Evolutionary conservation across 2,888 invertebrate species (phyloP), one percentile per base, ranked within the genome.

Genomic region (Sesia apiformis): DNA sequence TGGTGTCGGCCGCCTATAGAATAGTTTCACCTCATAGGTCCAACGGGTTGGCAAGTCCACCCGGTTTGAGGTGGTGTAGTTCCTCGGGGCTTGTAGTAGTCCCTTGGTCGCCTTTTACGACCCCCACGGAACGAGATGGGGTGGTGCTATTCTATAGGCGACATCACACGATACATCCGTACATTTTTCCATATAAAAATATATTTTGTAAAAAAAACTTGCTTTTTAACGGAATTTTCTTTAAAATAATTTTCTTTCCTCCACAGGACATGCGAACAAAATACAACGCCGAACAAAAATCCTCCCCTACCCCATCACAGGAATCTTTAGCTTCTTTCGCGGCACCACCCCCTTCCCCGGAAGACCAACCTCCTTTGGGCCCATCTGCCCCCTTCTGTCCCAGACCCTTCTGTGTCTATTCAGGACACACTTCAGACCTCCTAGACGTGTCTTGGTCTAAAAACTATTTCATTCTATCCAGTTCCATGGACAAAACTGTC

Each of bases 401-500:
- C 3, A 93, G 94, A 70, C 97, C 98, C 3, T 97, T 98, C 84
- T 97, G 96, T 86, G 94, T 95, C 0, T 98, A 98, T 81, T 91
- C 94, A 6, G 99, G 98, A 0, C 99, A 99, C 79, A 96, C 97
- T 0, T 98, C 98, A 1, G 99, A 99, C 82, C 90, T 99, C 3
- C 90, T 99, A 0, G 99, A 99, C 82, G 95, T 99, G 0, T 96
- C 98, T 4, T 99, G 99, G 99, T 99, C 98, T 0, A 99, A 98
- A 90, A 98, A 98, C 84, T 98, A 98, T 81, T 99, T 99, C 75
- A 93, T 99, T 53, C 85, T 99, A n/a, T 98, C 98, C 0, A 97
- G 98, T 42, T 98, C 98, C 3, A 98, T 98, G 98, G 98, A 99
- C 78, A 98, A 98, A 80, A 99, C 99, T 0, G 99, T 99, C 3